A percentile compares a stretch with the other conserved stretches of the same genome.
phyloP scores from a whole-genome alignment of 2,888 invertebrate species.

The Parnassius orleans region DNA sequence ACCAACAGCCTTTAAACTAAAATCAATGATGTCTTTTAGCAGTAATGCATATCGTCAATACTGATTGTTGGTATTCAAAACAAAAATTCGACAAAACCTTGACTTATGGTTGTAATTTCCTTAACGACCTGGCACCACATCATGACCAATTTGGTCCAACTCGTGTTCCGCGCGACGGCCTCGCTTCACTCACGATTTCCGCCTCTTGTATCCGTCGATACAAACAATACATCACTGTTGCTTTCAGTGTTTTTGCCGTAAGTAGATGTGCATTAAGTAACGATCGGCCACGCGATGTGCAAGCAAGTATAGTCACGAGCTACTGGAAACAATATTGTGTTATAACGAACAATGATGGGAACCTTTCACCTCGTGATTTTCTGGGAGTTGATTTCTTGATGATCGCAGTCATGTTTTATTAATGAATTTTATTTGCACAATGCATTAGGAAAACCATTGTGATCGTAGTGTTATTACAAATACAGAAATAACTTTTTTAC shows the following conservation, averaged over 20 bases:
- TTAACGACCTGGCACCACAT: slow-evolving; percentile 20
- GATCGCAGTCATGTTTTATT: slow-evolving; percentile 41
- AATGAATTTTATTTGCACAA: slow-evolving; percentile 35
- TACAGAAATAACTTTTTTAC: no score
- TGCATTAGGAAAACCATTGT: no score
- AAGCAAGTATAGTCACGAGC: slow-evolving; percentile 43
- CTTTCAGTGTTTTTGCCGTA: slow-evolving; percentile 59
- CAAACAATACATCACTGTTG: slow-evolving; percentile 58
- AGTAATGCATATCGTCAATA: neutral
- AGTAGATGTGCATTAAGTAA: slow-evolving; percentile 49
- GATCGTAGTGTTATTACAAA: no score
- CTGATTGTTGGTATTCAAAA: neutral
- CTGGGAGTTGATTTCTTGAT: slow-evolving; percentile 50
- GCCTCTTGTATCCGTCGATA: slow-evolving; percentile 42
- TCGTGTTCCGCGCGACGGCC: slow-evolving; percentile 48
- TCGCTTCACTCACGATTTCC: slow-evolving; percentile 47
- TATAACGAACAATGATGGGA: slow-evolving; percentile 53
- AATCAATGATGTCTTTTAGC: no score
- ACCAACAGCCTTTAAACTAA: no score
- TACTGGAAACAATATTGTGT: slow-evolving; percentile 37
- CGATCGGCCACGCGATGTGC: slow-evolving; percentile 57
- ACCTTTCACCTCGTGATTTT: slow-evolving; percentile 57
- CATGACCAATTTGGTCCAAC: slow-evolving; percentile 28
- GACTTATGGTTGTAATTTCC: slow-evolving; percentile 28
- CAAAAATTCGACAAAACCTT: slow-evolving; percentile 4